Base-by-base conservation (phyloP, 1,140 invertebrate genomes). In the Pogonomyrmex barbatus region DNA sequence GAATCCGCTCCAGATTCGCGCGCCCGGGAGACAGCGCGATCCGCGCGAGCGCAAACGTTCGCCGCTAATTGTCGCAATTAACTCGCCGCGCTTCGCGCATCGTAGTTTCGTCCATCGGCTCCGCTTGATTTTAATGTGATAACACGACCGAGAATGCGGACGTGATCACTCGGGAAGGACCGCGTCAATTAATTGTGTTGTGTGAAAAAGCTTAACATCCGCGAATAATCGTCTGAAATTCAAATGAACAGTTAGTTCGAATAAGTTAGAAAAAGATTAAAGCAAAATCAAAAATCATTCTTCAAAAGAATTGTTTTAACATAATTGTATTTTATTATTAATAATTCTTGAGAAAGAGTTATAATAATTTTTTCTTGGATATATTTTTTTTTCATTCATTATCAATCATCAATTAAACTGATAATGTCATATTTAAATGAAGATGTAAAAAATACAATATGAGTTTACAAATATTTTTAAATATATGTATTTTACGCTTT, bases 1-100 rank as follows among this genome's bases (percentile, higher is more conserved):
- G 87, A 94, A 93, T 92, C 88, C 89, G 90, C 89, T 90, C 89
- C 77, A 91, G 91, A 90, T 90, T 90, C 81, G 62, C 77, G 79
- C 58, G 50, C 24, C 50, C 60, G 67, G 70, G 77, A 82, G 84
- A 39, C 65, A 75, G 87, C 70, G 65, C 45, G 45, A 12, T 42
- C 39, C 54, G 78, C 42, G 60, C 42, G 63, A 24, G 70, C 50
- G 60, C 67, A 54, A 78, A 62, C 30, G 76, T 79, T 79, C 81
- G 58, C 33, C 33, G 58, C 45, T 85, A 52, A 73, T 89, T 82
- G 77, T 52, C 39, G 77, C 54, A 73, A 89, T 89, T 89, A 63
- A 36, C 33, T 36, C 24, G 76, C 10, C 17, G 58, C 71, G 33
- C 47, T 47, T 67, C 47, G 45, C 77, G 47, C 78, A n/a, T 63